phyloP scores from a whole-genome alignment of 2,888 invertebrate genomes.

The Lacanobia wlatinum region DNA sequence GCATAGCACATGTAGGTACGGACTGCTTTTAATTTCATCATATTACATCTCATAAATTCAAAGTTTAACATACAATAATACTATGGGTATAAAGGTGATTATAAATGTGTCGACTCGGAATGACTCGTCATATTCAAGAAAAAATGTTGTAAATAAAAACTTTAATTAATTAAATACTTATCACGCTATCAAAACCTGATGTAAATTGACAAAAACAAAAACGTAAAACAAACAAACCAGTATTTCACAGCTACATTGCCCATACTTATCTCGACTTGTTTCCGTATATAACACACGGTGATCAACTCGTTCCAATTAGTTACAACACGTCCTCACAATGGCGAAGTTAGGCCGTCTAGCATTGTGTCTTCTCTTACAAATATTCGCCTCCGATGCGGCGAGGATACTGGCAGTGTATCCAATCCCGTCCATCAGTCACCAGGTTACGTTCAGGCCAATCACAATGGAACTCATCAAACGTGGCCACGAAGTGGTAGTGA shows the following conservation, averaged over 20 bases:
- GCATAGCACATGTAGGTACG: too few species aligned
- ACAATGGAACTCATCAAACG: slow-evolving; percentile 73
- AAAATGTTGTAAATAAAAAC: neutral
- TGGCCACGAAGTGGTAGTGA: slow-evolving; percentile 80
- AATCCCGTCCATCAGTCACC: slow-evolving; percentile 52
- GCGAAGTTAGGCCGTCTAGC: neutral
- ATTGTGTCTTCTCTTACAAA: slow-evolving; percentile 1
- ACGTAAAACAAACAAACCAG: neutral
- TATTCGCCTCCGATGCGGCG: slow-evolving; percentile 57
- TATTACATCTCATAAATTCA: too few species aligned
- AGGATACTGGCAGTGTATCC: slow-evolving; percentile 74
- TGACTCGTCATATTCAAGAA: too few species aligned
- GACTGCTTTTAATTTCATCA: too few species aligned
- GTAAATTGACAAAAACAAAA: too few species aligned
- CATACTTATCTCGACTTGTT: slow-evolving; percentile 15
- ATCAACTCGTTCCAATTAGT: slow-evolving; percentile 12
- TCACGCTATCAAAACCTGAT: too few species aligned
- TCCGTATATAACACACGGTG: slow-evolving; percentile 33
- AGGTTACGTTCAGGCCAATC: slow-evolving; percentile 69
- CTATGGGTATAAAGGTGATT: too few species aligned
- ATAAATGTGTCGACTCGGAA: too few species aligned
- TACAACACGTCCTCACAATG: slow-evolving; percentile 21
- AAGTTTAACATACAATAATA: too few species aligned
- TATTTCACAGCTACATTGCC: neutral
- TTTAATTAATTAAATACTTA: too few species aligned